These are phyloP conservation scores for Meleagris gallopavo DNA, from an alignment of 2,113 vertebrate species.

Conservation along the genomic window DNA sequence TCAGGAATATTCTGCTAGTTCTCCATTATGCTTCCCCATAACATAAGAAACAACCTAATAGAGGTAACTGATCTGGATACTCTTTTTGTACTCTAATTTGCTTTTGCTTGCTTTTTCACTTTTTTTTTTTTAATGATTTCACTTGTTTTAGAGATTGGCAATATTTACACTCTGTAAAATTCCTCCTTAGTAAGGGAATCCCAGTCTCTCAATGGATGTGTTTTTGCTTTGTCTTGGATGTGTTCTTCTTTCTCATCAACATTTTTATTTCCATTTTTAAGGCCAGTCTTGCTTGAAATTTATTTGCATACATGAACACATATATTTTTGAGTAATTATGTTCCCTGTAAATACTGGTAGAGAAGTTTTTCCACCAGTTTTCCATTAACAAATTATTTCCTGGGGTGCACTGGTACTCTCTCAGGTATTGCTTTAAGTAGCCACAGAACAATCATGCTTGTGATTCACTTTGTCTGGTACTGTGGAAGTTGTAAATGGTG, in stretches of 20 bases:
- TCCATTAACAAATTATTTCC: not conserved
- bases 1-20: not conserved
- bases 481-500: not conserved
- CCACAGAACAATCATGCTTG: not conserved
- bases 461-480: not conserved
- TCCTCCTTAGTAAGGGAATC: not conserved
- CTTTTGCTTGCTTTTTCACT: not conserved
- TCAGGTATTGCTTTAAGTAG: not conserved
- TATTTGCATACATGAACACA: not conserved
- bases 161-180: not conserved
- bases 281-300: not conserved
- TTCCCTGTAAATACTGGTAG: rapidly evolving
- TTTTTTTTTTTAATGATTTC: not conserved
- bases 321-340: not conserved
- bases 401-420: not conserved
- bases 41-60: not conserved
- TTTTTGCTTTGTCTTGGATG: not conserved
- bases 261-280: not conserved
- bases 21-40: not conserved
- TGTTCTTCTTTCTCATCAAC: not conserved
- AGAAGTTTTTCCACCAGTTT: not conserved
- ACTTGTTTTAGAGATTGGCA: not conserved
- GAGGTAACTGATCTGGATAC: not conserved
- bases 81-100: not conserved
- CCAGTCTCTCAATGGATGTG: not conserved